Conservation (phyloP, 2,797 vertebrate species). For the Epinephelus coioides region DNA sequence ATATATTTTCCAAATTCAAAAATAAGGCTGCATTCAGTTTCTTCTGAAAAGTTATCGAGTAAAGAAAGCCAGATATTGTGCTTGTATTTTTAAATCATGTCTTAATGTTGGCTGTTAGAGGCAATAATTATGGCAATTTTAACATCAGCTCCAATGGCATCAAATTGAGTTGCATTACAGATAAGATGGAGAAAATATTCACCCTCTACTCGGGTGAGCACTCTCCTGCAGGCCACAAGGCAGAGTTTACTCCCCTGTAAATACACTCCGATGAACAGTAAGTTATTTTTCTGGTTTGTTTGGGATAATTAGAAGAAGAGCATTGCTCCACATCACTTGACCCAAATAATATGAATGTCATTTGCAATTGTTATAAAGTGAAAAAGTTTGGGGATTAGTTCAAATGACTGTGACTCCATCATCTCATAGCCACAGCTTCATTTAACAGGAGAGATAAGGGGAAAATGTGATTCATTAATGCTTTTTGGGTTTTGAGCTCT, state of each 20-base stretch:
- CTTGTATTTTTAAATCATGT: background rate
- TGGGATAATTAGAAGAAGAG: background rate
- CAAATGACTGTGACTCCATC: background rate
- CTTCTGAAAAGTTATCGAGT: too few relatives aligned
- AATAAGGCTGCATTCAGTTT: background rate
- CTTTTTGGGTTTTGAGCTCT: background rate
- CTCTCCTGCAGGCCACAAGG: background rate
- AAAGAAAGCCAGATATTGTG: too few relatives aligned
- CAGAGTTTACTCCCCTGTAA: background rate
- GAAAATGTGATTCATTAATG: background rate
- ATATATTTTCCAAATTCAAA: background rate
- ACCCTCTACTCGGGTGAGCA: background rate
- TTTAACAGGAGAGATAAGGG: background rate
- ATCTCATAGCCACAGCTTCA: background rate
- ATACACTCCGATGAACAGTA: background rate
- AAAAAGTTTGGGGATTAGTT: background rate
- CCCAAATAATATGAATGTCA: background rate
- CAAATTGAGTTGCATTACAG: background rate
- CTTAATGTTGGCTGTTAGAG: background rate
- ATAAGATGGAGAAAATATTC: background rate
- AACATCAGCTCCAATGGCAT: too few relatives aligned
- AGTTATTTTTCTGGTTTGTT: slow-evolving; percentile 3
- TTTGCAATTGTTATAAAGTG: background rate
- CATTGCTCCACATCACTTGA: background rate
- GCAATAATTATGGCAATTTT: background rate